Percentiles rank a stretch among this genome's conserved stretches.
phyloP scores from a whole-genome alignment of 2,113 vertebrate genomes.

The Takifugu flavidus region DNA sequence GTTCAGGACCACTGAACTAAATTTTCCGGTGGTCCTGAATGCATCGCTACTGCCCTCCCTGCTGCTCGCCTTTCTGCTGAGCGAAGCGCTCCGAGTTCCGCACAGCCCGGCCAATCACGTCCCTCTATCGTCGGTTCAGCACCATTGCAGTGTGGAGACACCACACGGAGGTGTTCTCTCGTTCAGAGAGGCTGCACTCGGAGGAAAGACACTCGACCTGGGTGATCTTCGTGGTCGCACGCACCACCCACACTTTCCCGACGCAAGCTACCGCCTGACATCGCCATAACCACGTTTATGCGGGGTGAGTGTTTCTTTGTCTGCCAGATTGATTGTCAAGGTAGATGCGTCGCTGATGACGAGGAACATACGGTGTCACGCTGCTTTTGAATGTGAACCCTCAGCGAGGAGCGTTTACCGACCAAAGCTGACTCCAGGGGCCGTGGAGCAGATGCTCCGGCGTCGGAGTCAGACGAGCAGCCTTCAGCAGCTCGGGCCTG shows the following conservation, averaged over 20 bases:
- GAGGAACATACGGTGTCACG: conserved; percentile 37
- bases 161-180: conserved; percentile 46
- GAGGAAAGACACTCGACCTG: conserved; percentile 37
- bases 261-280: conserved; percentile 15
- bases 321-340: background rate
- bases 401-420: conserved; percentile 7
- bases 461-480: background rate
- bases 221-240: conserved; percentile 42
- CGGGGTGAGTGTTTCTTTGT: conserved; percentile 45
- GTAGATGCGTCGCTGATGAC: conserved; percentile 43
- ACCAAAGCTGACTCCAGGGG: background rate
- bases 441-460: conserved; percentile 13
- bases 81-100: conserved; percentile 40
- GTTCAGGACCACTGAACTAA: rapidly evolving
- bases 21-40: conserved; percentile 30
- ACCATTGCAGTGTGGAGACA: conserved; percentile 54
- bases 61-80: conserved; percentile 10
- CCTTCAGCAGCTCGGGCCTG: conserved; percentile 39
- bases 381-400: conserved; percentile 30
- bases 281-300: conserved; percentile 4
- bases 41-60: conserved; percentile 30
- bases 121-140: conserved; percentile 25
- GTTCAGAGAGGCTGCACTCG: conserved; percentile 7
- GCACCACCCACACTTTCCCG: conserved; percentile 3
- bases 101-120: conserved; percentile 52